Evolutionary conservation across 2,797 vertebrate species (phyloP).

Genomic region (Acrocephalus scirpaceus): DNA sequence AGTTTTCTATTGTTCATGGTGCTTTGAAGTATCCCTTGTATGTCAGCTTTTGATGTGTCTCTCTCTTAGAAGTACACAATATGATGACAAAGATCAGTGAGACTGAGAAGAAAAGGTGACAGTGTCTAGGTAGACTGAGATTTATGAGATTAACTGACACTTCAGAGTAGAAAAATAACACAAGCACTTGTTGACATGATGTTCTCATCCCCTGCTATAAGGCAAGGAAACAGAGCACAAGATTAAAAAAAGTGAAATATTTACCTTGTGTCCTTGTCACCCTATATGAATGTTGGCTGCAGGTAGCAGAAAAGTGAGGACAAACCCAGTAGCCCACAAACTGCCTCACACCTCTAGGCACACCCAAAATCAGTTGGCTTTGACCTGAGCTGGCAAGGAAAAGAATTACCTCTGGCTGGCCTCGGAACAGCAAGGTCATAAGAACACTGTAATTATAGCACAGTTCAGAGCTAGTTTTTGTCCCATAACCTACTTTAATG

Average conservation of each 20-base stretch:
- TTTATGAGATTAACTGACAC: background rate
- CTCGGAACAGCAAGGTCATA: background rate
- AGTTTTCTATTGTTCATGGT: background rate
- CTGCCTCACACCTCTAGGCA: background rate
- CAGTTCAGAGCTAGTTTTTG: background rate
- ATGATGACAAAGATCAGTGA: conserved; percentile 1
- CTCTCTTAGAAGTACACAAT: background rate
- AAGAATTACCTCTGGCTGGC: background rate
- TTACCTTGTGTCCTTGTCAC: background rate
- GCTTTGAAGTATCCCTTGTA: background rate
- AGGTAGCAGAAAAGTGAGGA: background rate
- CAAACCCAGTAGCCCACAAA: conserved; percentile 37
- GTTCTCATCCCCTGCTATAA: background rate
- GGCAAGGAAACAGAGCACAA: background rate
- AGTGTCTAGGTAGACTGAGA: background rate
- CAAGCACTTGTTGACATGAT: background rate
- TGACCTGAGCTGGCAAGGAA: background rate
- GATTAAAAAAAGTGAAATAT: background rate
- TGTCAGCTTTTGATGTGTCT: background rate
- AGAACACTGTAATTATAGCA: background rate
- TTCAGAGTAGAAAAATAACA: conserved; percentile 1
- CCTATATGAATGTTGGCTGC: background rate
- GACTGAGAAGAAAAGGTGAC: background rate
- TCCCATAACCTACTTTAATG: background rate
- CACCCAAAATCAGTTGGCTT: background rate